phyloP scores from a whole-genome alignment of 2,888 invertebrate genomes.

The Teinopalpus imperialis region DNA sequence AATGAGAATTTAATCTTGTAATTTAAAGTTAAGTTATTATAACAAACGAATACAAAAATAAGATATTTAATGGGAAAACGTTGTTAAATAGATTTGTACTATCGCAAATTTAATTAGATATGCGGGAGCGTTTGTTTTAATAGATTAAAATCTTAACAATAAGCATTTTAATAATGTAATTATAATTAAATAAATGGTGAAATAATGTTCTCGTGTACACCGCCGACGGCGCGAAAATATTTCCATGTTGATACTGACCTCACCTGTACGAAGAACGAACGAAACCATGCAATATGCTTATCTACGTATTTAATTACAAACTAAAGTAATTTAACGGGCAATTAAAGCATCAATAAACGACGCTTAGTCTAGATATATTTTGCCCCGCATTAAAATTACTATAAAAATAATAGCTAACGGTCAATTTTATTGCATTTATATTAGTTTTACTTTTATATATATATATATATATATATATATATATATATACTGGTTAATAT shows the following conservation, averaged over 20 bases:
- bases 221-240: slow-evolving; percentile 19
- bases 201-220: slow-evolving; percentile 4
- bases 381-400: slow-evolving; percentile 29
- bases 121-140: no score
- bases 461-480: no score
- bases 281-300: slow-evolving; percentile 8
- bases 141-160: not conserved
- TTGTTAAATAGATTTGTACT: no score
- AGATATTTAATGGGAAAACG: no score
- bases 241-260: slow-evolving; percentile 8
- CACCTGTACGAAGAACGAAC: slow-evolving; percentile 3
- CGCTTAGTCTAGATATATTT: slow-evolving; percentile 16
- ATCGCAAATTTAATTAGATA: no score
- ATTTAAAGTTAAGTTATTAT: no score
- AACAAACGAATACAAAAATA: no score
- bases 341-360: slow-evolving; percentile 17
- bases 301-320: slow-evolving; percentile 22
- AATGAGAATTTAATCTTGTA: no score
- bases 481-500: no score
- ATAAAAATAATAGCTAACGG: slow-evolving; percentile 48
- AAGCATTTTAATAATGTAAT: no score
- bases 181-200: not conserved
- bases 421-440: slow-evolving; percentile 51
- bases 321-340: slow-evolving; percentile 18
- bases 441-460: slow-evolving; percentile 24